Percentiles rank a stretch among this genome's conserved stretches.
phyloP scores from a whole-genome alignment of 2,113 vertebrate species.

The Pao palembangensis region DNA sequence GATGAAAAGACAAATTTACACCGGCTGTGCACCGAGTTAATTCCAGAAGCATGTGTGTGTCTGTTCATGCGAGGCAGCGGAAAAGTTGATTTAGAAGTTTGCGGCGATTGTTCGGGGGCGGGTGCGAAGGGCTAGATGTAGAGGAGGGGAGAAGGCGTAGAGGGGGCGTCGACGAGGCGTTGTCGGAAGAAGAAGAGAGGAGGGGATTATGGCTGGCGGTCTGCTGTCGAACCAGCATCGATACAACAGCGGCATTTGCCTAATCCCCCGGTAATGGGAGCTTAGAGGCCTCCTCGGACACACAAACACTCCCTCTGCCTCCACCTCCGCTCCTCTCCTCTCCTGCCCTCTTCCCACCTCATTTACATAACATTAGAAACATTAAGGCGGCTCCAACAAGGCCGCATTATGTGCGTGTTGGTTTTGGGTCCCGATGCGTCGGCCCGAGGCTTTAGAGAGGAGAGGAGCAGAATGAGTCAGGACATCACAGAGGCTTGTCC shows the following conservation, averaged over 20 bases:
- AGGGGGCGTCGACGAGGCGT: conserved; percentile 64
- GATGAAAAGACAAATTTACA: conserved; percentile 60
- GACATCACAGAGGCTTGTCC: conserved; percentile 70
- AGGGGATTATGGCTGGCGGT: conserved; percentile 74
- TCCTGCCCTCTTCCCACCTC: conserved; percentile 61
- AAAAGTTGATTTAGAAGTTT: conserved; percentile 59
- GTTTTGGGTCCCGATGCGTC: conserved; percentile 74
- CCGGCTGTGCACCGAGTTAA: conserved; percentile 58
- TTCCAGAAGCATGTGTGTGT: conserved; percentile 30
- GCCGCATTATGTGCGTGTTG: conserved; percentile 77
- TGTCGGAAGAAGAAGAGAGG: conserved; percentile 69
- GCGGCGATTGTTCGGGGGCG: conserved; percentile 24
- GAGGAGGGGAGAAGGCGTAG: conserved; percentile 58
- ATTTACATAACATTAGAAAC: conserved; percentile 83
- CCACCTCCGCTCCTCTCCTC: conserved; percentile 64
- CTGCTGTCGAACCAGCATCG: conserved; percentile 76
- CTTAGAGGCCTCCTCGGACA: conserved; percentile 79
- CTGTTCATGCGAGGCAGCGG: conserved; percentile 29
- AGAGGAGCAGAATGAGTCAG: conserved; percentile 64
- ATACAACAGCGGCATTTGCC: conserved; percentile 79
- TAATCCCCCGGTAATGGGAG: conserved; percentile 82
- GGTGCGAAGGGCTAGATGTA: conserved; percentile 15
- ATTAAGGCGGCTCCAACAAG: conserved; percentile 74
- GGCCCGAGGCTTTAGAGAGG: conserved; percentile 60
- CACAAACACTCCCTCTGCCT: conserved; percentile 74